Conservation (phyloP, 2,113 vertebrate species). For the Australoheros scitulus region DNA sequence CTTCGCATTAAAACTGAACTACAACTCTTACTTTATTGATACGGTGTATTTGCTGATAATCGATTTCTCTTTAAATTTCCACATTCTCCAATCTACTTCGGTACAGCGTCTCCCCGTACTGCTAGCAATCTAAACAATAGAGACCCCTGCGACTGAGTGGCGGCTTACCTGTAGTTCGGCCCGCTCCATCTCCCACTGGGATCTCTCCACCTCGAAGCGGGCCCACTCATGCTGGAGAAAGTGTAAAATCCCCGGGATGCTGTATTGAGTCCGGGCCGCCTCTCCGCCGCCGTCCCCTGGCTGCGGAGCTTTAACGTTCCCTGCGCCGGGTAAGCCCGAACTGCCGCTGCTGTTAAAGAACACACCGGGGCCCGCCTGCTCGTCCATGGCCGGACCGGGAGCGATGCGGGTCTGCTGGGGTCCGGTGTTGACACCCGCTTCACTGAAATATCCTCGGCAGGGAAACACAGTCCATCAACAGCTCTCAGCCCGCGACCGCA, state of each 20-base stretch:
- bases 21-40: neutral
- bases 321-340: slow-evolving; percentile 76
- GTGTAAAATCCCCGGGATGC: slow-evolving; percentile 92
- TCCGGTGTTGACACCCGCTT: slow-evolving; percentile 50
- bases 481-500: neutral
- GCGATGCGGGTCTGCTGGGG: slow-evolving; percentile 29
- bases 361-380: slow-evolving; percentile 93
- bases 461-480: slow-evolving; percentile 20
- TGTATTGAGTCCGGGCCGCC: slow-evolving; percentile 89
- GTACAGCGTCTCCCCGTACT: neutral
- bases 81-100: neutral
- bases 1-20: accelerated
- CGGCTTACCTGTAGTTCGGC: slow-evolving; percentile 91
- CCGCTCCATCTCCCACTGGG: slow-evolving; percentile 92
- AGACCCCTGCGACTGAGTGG: neutral
- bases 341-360: slow-evolving; percentile 86
- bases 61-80: neutral
- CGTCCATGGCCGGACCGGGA: slow-evolving; percentile 89
- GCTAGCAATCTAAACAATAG: neutral
- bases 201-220: slow-evolving; percentile 92
- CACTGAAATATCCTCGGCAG: neutral
- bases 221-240: slow-evolving; percentile 98
- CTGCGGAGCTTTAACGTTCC: slow-evolving; percentile 72
- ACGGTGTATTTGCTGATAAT: too few relatives aligned
- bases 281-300: slow-evolving; percentile 78